Evolutionary conservation across 2,113 vertebrate species (phyloP).

Genomic region (Triplophysa rosa): DNA sequence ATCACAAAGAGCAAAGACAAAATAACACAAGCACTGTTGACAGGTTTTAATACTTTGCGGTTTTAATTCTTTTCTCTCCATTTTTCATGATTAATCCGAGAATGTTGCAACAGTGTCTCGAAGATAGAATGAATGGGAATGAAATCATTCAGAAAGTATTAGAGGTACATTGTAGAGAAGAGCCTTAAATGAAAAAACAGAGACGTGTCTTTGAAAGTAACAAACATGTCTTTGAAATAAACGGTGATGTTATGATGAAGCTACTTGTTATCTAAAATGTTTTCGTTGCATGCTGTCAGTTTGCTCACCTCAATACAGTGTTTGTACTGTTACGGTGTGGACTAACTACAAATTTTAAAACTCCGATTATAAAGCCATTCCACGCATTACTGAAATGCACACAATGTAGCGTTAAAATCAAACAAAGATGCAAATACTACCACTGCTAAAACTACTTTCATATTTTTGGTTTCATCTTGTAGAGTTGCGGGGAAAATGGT

Average conservation of each 20-base stretch:
- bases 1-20: background rate
- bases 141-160: conserved; percentile 34
- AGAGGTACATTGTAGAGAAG: background rate
- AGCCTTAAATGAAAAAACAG: no score
- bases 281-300: no score
- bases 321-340: no score
- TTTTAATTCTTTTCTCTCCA: background rate
- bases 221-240: no score
- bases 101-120: background rate
- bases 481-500: background rate
- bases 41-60: conserved; percentile 17
- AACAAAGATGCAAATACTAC: no score
- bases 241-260: no score
- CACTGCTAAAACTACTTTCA: no score
- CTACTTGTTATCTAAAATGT: no score
- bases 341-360: background rate
- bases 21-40: conserved; percentile 7
- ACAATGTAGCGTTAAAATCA: no score
- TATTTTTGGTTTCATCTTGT: background rate
- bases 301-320: no score
- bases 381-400: background rate
- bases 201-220: no score
- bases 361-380: background rate
- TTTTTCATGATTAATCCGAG: conserved; percentile 27
- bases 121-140: background rate